Evolutionary conservation across 2,888 invertebrate genomes (phyloP).

Genomic region (Ctenicera cuprea): DNA sequence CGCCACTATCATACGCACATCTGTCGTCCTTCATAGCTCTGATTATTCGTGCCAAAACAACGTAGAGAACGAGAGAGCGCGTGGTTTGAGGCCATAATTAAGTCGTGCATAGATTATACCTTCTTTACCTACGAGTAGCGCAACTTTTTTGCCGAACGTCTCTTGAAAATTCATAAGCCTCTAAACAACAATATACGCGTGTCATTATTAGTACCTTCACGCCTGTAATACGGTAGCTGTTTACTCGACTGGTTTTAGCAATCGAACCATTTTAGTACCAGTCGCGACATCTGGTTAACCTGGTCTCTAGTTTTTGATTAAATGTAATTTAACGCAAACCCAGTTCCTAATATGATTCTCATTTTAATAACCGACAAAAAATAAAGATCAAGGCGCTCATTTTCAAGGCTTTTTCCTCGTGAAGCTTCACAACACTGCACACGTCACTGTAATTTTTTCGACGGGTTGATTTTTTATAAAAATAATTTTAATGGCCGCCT

Average conservation of each 20-base stretch:
- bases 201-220: conserved; percentile 37
- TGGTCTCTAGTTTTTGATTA: too few species aligned
- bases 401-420: too few species aligned
- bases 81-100: conserved; percentile 43
- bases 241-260: background rate
- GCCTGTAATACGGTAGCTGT: conserved; percentile 32
- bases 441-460: background rate
- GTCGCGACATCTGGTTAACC: conserved; percentile 13
- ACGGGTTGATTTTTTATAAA: background rate
- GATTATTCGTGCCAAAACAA: conserved; percentile 46
- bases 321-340: too few species aligned
- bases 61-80: conserved; percentile 36
- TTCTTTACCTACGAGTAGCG: conserved; percentile 36
- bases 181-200: conserved; percentile 30
- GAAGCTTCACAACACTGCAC: too few species aligned
- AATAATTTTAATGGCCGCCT: too few species aligned
- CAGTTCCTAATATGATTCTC: background rate
- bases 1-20: conserved; percentile 36
- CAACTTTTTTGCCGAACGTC: conserved; percentile 35
- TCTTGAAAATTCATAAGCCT: conserved; percentile 37
- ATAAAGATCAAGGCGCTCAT: background rate
- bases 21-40: conserved; percentile 44
- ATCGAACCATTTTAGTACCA: background rate
- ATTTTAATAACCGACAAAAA: background rate
- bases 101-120: conserved; percentile 38